Base-by-base conservation (phyloP, 2,888 invertebrate genomes). In the Aplocera efformata region DNA sequence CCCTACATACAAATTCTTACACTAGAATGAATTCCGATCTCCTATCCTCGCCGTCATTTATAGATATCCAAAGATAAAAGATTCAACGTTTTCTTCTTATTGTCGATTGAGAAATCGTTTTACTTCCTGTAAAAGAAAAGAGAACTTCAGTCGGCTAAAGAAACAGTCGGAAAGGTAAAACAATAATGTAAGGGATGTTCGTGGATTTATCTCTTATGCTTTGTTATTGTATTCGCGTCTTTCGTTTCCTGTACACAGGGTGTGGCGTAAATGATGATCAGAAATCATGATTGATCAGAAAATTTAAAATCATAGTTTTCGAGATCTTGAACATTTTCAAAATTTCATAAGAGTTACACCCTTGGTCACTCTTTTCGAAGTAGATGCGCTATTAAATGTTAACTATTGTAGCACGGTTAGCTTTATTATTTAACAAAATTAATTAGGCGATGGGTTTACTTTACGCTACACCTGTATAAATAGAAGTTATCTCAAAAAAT, bases 71-170 rank as follows among this genome's bases (percentile, higher is more conserved):
- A 52, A 58, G 60, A 66, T 69, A 68, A 71, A 71, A 60, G 56
- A 58, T 53, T 51, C 49, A 50, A 48, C 44, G 56, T 56, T 60
- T 56, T 58, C 56, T 6, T 59, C 62, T 60, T 63, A 63, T 64
- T 71, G 67, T 63, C 60, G 59, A 65, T 66, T 67, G 58, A 54
- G 62, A 65, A 66, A 61, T 65, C 65, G 63, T 70, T 72, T 60
- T 58, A 50, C 49, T 60, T 52, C 50, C 60, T 62, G 61, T 60
- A 52, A 55, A 58, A 48, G 56, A 47, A 60, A 59, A 63, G 62
- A 61, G 13, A 17, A 17, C 53, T 37, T 53, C 44, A 33, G 46
- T 48, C 37, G 50, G 44, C 50, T 46, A 56, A 56, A 53, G 55
- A 50, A 59, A 59, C n/a, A 57, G 53, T 53, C 55, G 55, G 53